phyloP scores from a whole-genome alignment of 2,888 invertebrate species.

The Aproaerema taeniolella region DNA sequence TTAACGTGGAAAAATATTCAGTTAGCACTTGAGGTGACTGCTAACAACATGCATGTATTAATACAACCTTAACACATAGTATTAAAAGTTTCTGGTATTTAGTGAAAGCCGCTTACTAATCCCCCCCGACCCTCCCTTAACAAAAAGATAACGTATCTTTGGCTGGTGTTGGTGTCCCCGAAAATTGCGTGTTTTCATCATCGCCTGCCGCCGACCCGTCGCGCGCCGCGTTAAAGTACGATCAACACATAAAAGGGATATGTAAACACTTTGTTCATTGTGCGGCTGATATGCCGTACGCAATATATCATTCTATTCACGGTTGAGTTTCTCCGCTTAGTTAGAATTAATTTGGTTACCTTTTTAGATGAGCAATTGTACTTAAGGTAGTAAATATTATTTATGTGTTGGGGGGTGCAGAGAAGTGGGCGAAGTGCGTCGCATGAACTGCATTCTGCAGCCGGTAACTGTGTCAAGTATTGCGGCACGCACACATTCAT shows the following conservation, averaged over 20 bases:
- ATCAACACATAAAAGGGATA: slow-evolving; percentile 8
- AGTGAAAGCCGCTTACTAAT: slow-evolving; percentile 13
- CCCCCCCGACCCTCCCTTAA: slow-evolving; percentile 11
- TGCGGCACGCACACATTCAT: slow-evolving; percentile 3
- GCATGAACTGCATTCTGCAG: too few relatives aligned
- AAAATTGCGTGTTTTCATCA: slow-evolving; percentile 33
- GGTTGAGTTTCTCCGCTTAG: slow-evolving; percentile 1
- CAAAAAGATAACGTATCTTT: slow-evolving; percentile 29
- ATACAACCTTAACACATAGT: too few relatives aligned
- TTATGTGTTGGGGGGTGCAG: background rate
- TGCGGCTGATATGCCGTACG: slow-evolving; percentile 1
- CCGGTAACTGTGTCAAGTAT: slow-evolving; percentile 9
- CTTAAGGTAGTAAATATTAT: background rate
- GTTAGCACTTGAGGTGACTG: too few relatives aligned
- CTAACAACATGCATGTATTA: too few relatives aligned
- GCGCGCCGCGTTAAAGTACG: too few relatives aligned
- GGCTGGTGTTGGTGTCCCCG: slow-evolving; percentile 20
- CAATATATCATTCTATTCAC: background rate
- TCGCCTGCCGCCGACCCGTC: slow-evolving; percentile 10
- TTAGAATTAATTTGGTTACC: too few relatives aligned
- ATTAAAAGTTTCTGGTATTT: slow-evolving; percentile 9
- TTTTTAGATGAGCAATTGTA: too few relatives aligned
- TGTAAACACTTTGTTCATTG: slow-evolving; percentile 7
- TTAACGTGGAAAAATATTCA: too few relatives aligned
- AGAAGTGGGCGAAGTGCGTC: background rate